phyloP scores from a whole-genome alignment of 2,888 invertebrate species.

The Mesorhabditis spiculigera region DNA sequence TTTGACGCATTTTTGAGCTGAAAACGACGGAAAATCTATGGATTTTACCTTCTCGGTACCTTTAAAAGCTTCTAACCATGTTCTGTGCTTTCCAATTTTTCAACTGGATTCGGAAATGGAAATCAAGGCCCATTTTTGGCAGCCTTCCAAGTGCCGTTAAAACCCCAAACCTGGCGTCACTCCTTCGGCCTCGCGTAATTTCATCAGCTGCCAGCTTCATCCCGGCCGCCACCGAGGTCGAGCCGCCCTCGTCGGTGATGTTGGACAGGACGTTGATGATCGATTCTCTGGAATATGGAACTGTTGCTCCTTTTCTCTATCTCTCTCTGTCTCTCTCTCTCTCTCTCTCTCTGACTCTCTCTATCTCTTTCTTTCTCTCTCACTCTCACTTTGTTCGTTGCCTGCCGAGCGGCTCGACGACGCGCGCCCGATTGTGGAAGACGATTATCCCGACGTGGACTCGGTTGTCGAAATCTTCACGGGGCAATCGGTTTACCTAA shows the following conservation, averaged over 20 bases:
- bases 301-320: no score
- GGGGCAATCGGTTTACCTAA: slow-evolving; percentile 38
- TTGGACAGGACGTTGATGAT: slow-evolving; percentile 1
- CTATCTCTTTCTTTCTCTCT: no score
- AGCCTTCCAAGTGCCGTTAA: background rate
- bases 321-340: no score
- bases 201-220: slow-evolving; percentile 35
- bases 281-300: slow-evolving; percentile 8
- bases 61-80: background rate
- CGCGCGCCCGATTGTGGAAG: slow-evolving; percentile 32
- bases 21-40: background rate
- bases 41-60: background rate
- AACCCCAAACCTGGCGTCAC: slow-evolving; percentile 22
- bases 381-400: background rate
- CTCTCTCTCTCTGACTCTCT: background rate
- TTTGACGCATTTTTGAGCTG: background rate
- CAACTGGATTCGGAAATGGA: background rate
- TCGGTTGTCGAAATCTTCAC: slow-evolving; percentile 28
- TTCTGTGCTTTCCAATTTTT: background rate
- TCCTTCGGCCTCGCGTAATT: slow-evolving; percentile 25
- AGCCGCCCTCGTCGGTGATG: slow-evolving; percentile 37
- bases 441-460: slow-evolving; percentile 38
- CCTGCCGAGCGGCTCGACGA: slow-evolving; percentile 9
- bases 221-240: slow-evolving; percentile 42
- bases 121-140: no score